Percentiles rank a stretch among this genome's conserved stretches.
phyloP scores from a whole-genome alignment of 2,797 vertebrate species.

The Lemur catta region DNA sequence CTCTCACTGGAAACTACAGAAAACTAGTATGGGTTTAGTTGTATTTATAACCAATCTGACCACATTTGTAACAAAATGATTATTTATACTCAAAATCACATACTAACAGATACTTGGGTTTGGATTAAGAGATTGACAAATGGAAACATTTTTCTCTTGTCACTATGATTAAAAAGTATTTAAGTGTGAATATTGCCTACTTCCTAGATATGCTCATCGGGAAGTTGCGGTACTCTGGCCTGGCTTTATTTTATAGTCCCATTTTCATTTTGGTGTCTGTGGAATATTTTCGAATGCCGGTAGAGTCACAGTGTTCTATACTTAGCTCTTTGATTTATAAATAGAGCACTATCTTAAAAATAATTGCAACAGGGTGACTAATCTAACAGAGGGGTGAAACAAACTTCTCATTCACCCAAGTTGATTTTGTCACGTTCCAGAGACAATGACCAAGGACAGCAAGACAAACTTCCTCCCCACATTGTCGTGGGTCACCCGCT shows the following conservation, averaged over 20 bases:
- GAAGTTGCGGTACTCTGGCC: neutral
- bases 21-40: neutral
- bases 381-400: neutral
- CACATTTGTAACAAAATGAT: neutral
- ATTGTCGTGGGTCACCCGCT: fast-evolving
- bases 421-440: neutral
- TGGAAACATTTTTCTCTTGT: neutral
- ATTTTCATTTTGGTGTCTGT: neutral
- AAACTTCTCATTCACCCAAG: neutral
- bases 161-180: neutral
- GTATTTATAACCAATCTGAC: neutral
- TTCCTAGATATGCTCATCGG: neutral
- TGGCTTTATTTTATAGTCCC: neutral
- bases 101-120: neutral
- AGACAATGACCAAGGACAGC: neutral
- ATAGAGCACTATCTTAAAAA: constrained; percentile 64
- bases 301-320: neutral
- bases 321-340: constrained; percentile 50
- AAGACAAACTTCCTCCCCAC: neutral
- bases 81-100: constrained; percentile 22
- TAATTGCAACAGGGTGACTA: constrained; percentile 57
- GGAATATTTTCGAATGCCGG: constrained; percentile 2
- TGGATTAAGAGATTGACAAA: neutral
- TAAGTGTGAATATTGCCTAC: neutral
- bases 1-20: neutral